A percentile compares a stretch with the other conserved stretches of the same genome.
phyloP scores from a whole-genome alignment of 1,140 invertebrate genomes.

The Capitella teleta region DNA sequence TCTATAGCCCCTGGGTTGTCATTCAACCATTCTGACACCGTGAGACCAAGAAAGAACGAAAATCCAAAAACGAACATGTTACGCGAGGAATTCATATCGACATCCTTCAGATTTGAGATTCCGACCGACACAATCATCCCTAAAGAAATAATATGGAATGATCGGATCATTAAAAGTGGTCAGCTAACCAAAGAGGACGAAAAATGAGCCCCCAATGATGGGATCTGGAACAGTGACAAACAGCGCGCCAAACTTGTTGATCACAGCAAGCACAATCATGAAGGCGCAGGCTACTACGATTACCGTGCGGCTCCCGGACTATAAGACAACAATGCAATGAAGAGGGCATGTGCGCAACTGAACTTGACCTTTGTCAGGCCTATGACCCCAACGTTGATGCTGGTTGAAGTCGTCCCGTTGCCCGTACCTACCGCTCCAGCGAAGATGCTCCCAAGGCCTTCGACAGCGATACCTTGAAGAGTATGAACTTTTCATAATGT shows the following conservation, averaged over 20 bases:
- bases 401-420: constrained; percentile 72
- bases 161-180: no score
- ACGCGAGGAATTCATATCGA: constrained; percentile 61
- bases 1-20: constrained; percentile 53
- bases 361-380: constrained; percentile 55
- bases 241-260: constrained; percentile 55
- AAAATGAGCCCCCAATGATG: constrained; percentile 76
- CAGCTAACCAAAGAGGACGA: constrained; percentile 65
- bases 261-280: constrained; percentile 11
- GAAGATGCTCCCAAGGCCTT: constrained; percentile 69
- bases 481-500: no score
- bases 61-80: constrained; percentile 76
- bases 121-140: constrained; percentile 14
- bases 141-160: no score
- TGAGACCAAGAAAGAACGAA: constrained; percentile 68
- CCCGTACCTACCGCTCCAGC: constrained; percentile 69
- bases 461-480: constrained; percentile 62
- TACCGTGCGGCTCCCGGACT: constrained; percentile 12
- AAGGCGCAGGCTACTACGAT: constrained; percentile 4
- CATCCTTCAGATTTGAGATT: constrained; percentile 65
- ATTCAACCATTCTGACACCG: constrained; percentile 63
- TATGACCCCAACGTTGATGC: constrained; percentile 79
- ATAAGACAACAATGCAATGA: background rate
- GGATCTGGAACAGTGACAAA: constrained; percentile 81
- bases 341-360: no score